Evolutionary conservation across 2,113 vertebrate species (phyloP).

Genomic region (Erpornis zantholeuca): DNA sequence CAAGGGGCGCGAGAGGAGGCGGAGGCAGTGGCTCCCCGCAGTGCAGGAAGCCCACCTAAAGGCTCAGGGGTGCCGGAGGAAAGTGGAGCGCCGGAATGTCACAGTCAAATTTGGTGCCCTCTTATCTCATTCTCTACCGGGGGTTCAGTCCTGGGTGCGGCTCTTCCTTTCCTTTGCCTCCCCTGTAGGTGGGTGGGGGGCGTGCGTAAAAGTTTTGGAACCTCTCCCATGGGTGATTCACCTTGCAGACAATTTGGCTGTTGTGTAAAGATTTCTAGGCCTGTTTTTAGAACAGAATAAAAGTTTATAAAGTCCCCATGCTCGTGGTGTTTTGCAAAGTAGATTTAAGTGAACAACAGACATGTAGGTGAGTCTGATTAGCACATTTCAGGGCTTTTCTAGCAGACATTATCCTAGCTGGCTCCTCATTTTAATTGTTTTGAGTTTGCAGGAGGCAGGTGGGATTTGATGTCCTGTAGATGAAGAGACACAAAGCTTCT

Average conservation of each 20-base stretch:
- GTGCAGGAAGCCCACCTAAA: fast-evolving
- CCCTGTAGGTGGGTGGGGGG: fast-evolving
- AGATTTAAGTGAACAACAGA: neutral
- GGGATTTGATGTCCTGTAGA: neutral
- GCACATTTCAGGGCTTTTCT: neutral
- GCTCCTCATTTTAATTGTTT: neutral
- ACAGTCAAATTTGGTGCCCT: too few relatives aligned
- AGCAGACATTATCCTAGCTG: neutral
- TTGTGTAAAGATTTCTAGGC: neutral
- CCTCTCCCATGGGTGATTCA: fast-evolving
- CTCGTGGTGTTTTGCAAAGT: neutral
- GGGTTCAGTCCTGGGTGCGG: fast-evolving
- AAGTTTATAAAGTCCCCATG: neutral
- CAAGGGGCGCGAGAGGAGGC: neutral
- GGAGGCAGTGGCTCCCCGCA: fast-evolving
- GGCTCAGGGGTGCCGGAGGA: neutral
- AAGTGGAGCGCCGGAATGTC: too few relatives aligned
- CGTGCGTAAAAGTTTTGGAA: fast-evolving
- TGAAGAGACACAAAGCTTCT: neutral
- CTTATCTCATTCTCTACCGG: fast-evolving
- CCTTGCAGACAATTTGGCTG: too few relatives aligned
- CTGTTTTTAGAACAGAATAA: neutral
- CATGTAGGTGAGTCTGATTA: neutral
- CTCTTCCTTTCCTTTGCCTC: fast-evolving
- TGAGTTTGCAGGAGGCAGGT: neutral